Percentiles rank a stretch among this genome's conserved stretches.
These are phyloP conservation scores for Pygocentrus nattereri DNA, from an alignment of 2,797 vertebrate species.

Conservation along the genomic window DNA sequence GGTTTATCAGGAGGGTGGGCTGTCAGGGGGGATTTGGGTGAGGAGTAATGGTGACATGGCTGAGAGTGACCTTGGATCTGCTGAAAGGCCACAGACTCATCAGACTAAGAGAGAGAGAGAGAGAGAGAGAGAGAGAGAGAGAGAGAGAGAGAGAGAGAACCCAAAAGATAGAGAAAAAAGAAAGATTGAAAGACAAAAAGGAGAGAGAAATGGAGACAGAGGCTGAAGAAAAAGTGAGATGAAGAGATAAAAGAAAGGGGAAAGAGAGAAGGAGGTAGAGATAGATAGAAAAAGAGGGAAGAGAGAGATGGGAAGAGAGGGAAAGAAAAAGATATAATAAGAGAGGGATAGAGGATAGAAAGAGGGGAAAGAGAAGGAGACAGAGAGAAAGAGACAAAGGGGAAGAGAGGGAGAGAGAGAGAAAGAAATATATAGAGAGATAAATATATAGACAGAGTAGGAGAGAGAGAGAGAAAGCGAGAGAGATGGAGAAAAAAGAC, in stretches of 20 bases:
- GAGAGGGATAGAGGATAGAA: too few relatives aligned
- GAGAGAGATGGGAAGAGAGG: too few relatives aligned
- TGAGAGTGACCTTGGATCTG: conserved; percentile 48
- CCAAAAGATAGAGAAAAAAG: conserved; percentile 4
- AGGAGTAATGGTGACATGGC: conserved; percentile 52
- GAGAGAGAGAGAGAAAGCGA: too few relatives aligned
- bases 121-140: conserved; percentile 21
- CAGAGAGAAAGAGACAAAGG: too few relatives aligned
- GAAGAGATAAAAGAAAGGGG: neutral
- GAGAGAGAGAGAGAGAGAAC: conserved; percentile 23
- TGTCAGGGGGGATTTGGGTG: conserved; percentile 45
- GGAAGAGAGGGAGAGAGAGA: neutral
- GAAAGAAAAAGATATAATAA: too few relatives aligned
- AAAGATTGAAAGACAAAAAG: neutral
- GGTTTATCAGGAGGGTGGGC: conserved; percentile 41
- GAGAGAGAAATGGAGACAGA: neutral
- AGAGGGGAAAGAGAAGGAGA: too few relatives aligned
- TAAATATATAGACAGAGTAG: neutral
- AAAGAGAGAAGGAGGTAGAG: too few relatives aligned
- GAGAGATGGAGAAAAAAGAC: neutral
- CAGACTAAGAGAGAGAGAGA: conserved; percentile 11
- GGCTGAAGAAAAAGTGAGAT: too few relatives aligned
- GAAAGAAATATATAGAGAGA: neutral
- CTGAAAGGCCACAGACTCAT: conserved; percentile 44
- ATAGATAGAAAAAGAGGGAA: neutral